Evolutionary conservation across 2,797 vertebrate genomes (phyloP).

Genomic region (Takifugu ocellatus): DNA sequence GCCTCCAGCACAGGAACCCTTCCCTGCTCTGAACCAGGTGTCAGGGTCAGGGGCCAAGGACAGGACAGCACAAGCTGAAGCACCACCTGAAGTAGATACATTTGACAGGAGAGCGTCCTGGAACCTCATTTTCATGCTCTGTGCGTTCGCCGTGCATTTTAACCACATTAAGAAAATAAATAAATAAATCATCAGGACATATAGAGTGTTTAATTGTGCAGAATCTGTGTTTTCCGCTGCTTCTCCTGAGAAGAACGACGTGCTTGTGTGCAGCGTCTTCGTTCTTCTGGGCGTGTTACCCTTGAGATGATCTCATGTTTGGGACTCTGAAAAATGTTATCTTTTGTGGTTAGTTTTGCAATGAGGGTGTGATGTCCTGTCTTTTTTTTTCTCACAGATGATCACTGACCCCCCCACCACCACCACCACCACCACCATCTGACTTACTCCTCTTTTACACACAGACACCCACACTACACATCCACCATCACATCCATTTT

Average conservation of each 20-base stretch:
- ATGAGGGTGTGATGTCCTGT: conserved; percentile 4
- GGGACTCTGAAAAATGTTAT: conserved; percentile 8
- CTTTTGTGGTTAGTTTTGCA: conserved; percentile 7
- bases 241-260: conserved; percentile 32
- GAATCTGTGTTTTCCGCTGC: conserved; percentile 16
- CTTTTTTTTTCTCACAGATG: neutral
- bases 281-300: conserved; percentile 1
- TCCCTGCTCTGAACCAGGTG: conserved; percentile 58
- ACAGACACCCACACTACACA: neutral
- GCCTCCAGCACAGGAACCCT: conserved; percentile 43
- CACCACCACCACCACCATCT: neutral
- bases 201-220: neutral
- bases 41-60: conserved; percentile 60
- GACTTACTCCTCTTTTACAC: conserved; percentile 11
- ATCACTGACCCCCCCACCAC: no score
- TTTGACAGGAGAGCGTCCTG: conserved; percentile 21
- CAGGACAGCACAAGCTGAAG: conserved; percentile 44
- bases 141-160: neutral
- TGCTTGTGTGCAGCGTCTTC: conserved; percentile 24
- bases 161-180: conserved; percentile 1
- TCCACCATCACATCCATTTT: neutral
- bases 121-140: conserved; percentile 34
- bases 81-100: conserved; percentile 44
- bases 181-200: neutral
- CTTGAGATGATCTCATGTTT: conserved; percentile 13